A percentile compares a stretch with the other conserved stretches of the same genome.
phyloP scores from a whole-genome alignment of 2,888 invertebrate species.

The Agrochola litura region DNA sequence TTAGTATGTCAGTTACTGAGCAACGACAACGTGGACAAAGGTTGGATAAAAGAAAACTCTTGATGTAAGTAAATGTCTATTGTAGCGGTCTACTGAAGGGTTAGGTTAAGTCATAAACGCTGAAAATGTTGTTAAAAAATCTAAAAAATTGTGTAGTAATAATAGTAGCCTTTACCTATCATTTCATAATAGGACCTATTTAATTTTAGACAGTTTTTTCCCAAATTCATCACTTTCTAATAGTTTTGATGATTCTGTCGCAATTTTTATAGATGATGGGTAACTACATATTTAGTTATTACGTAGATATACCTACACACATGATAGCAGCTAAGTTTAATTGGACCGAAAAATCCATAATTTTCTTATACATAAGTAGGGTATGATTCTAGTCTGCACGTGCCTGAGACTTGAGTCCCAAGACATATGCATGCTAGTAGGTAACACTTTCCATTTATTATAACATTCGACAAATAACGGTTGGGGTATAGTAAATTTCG shows the following conservation, averaged over 20 bases:
- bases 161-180: too few species aligned
- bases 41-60: too few species aligned
- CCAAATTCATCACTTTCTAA: background rate
- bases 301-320: background rate
- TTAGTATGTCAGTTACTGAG: background rate
- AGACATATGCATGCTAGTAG: background rate
- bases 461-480: too few species aligned
- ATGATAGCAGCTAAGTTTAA: too few species aligned
- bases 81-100: too few species aligned
- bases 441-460: background rate
- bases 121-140: background rate
- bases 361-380: background rate
- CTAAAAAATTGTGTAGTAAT: background rate
- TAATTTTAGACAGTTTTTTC: background rate
- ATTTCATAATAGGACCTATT: background rate
- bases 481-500: too few species aligned
- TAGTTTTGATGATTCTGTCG: background rate
- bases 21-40: background rate
- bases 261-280: background rate
- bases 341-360: background rate
- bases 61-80: background rate
- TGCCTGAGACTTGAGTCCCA: background rate
- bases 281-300: background rate
- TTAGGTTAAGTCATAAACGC: background rate
- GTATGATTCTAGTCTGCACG: too few species aligned